Conservation (phyloP, 1,140 invertebrate species). For the Philotrypesis tridentata region DNA sequence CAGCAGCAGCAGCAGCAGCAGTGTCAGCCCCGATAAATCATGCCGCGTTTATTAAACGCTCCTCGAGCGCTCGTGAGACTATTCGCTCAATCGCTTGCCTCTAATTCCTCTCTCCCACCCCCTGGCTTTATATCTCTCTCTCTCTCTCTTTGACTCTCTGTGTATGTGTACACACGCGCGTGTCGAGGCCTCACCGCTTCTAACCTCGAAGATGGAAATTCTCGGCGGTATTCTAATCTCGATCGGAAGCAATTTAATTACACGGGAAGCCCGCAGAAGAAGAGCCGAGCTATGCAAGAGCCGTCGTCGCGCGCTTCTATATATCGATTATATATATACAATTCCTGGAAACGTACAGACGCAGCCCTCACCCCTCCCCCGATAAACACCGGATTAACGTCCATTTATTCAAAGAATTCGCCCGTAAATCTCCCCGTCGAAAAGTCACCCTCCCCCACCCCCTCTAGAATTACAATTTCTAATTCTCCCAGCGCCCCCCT, state of each 20-base stretch:
- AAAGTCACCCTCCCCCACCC: neutral
- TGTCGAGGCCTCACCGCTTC: neutral
- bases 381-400: neutral
- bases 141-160: neutral
- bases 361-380: too few species aligned
- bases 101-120: neutral
- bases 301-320: neutral
- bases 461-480: neutral
- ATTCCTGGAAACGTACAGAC: neutral
- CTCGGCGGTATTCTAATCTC: conserved; percentile 53
- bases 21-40: conserved; percentile 57
- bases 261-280: neutral
- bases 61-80: conserved; percentile 53
- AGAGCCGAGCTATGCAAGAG: neutral
- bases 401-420: neutral
- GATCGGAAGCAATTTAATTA: conserved; percentile 55
- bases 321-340: neutral
- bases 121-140: neutral
- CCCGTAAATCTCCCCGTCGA: neutral
- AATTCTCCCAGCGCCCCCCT: neutral
- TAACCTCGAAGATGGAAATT: conserved; percentile 41
- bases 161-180: neutral
- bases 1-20: neutral
- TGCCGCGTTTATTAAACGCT: conserved; percentile 59
- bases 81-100: conserved; percentile 60